A percentile compares a stretch with the other conserved stretches of the same genome.
phyloP scores from a whole-genome alignment of 2,888 invertebrate species.

The Plagiodera versicolora region DNA sequence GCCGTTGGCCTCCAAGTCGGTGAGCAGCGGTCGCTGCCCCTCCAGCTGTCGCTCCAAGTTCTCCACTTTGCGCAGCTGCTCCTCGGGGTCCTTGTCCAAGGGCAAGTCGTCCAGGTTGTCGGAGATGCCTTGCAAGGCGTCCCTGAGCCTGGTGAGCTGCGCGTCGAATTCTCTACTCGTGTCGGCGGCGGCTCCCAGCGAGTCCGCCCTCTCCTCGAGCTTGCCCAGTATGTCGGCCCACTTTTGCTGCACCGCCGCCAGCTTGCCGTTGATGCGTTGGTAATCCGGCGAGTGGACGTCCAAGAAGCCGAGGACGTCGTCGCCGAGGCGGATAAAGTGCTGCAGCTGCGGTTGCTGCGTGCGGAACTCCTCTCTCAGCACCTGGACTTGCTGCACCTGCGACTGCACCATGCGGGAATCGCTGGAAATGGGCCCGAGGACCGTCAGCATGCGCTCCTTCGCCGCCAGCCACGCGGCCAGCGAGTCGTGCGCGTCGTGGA shows the following conservation, averaged over 20 bases:
- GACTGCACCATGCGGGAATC: constrained; percentile 95
- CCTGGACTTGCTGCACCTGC: constrained; percentile 93
- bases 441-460: constrained; percentile 94
- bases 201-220: constrained; percentile 85
- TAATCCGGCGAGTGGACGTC: constrained; percentile 63
- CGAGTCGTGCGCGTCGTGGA: constrained; percentile 86
- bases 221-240: constrained; percentile 81
- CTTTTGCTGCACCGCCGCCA: constrained; percentile 69
- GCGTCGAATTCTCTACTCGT: constrained; percentile 93
- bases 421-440: constrained; percentile 92
- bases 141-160: constrained; percentile 77
- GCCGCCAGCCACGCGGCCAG: constrained; percentile 85
- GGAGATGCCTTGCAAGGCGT: constrained; percentile 84
- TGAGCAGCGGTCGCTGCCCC: constrained; percentile 83
- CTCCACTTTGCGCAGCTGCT: constrained; percentile 84
- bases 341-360: constrained; percentile 89
- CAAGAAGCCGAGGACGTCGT: constrained; percentile 67
- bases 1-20: constrained; percentile 90
- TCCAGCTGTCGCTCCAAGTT: constrained; percentile 85
- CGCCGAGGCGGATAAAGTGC: constrained; percentile 80
- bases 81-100: constrained; percentile 80
- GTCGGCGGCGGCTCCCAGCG: constrained; percentile 87
- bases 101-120: constrained; percentile 85
- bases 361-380: constrained; percentile 92
- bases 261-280: constrained; percentile 69